phyloP scores from a whole-genome alignment of 2,888 invertebrate genomes.

The Vesta saturnalis region DNA sequence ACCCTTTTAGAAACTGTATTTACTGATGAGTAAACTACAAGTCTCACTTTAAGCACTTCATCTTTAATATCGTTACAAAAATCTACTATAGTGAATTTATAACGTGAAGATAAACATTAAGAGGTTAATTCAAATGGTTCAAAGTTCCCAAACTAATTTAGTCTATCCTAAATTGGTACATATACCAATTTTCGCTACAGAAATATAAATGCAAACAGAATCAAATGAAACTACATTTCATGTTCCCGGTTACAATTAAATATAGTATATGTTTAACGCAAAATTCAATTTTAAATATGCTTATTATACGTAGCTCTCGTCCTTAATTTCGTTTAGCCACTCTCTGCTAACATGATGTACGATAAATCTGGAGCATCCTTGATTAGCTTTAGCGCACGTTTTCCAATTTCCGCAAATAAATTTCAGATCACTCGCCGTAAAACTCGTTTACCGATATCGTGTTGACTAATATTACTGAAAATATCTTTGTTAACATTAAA shows the following conservation, averaged over 20 bases:
- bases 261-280: not conserved
- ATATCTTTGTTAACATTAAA: not conserved
- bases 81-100: too few relatives aligned
- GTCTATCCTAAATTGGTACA: too few relatives aligned
- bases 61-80: too few relatives aligned
- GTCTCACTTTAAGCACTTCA: too few relatives aligned
- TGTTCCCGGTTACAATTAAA: not conserved
- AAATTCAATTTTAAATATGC: conserved; percentile 18
- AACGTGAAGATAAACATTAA: too few relatives aligned
- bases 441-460: conserved; percentile 2
- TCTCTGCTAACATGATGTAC: conserved; percentile 35
- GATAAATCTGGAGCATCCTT: conserved; percentile 44
- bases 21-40: too few relatives aligned
- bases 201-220: not conserved
- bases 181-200: too few relatives aligned
- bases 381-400: conserved; percentile 37
- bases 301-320: conserved; percentile 33
- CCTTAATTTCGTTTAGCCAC: conserved; percentile 41
- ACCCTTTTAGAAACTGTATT: too few relatives aligned
- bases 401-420: conserved; percentile 45
- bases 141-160: too few relatives aligned
- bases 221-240: too few relatives aligned
- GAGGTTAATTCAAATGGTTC: too few relatives aligned
- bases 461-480: conserved; percentile 1
- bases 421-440: conserved; percentile 29